Base-by-base conservation (phyloP, 2,888 invertebrate genomes). In the Ochropleura leucogaster region DNA sequence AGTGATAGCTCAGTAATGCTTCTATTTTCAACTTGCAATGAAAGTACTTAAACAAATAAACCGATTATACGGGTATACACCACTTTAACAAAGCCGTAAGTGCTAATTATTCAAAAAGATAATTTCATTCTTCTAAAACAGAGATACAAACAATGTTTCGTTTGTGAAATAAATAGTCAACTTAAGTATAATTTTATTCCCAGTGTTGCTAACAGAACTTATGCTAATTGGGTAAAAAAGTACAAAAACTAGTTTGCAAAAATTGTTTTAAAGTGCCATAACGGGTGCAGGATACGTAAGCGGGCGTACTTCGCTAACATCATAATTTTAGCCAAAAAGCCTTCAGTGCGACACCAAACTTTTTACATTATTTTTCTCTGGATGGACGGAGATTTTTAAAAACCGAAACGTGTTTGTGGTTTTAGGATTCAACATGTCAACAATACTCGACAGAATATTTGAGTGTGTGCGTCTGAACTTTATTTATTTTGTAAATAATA, bases 181-280 rank as follows among this genome's bases (percentile, higher is more conserved):
- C 68, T 72, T 74, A 75, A 72, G 70, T 68, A 57, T 70, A 70
- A 85, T 82, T 85, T 82, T 76, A 72, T 85, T 77, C 76, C 59
- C 18, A 64, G 78, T 75, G 80, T 74, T 80, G 65, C 77, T 77
- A 83, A 68, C 81, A 80, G 83, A 78, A 74, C 82, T 87, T 88
- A 88, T 89, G 89, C 86, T 87, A 89, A 89, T 89, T 84, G 64
- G 42, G 78, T 62, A 77, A 85, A 86, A 86, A 71, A 68, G 42
- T 72, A 71, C 74, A 82, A 82, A 84, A 81, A 77, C 62, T 84
- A 80, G 79, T 78, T 72, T 72, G 85, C 72, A 80, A 79, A 85
- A 83, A 88, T 82, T 80, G 77, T 74, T 87, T 87, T 87, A 81
- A 83, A 85, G 78, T 83, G 78, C 85, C 64, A 78, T 85, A 87